Conservation (phyloP, 2,888 invertebrate genomes). For the Dryadula phaetusa region DNA sequence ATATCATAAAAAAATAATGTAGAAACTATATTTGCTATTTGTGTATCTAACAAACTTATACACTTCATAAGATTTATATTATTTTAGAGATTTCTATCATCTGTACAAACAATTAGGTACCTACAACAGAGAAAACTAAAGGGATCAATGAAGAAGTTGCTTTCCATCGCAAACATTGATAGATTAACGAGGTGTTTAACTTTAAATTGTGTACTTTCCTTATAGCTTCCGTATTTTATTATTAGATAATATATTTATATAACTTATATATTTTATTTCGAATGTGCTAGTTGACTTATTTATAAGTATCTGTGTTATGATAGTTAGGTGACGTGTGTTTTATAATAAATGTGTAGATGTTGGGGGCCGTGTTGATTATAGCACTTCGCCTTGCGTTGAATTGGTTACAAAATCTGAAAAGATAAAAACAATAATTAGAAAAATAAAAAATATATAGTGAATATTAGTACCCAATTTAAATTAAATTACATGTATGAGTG, state of each 20-base stretch:
- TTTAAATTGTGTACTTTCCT: constrained; percentile 10
- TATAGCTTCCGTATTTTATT: neutral
- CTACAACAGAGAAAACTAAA: constrained; percentile 4
- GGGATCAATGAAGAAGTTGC: constrained; percentile 6
- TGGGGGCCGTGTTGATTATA: neutral
- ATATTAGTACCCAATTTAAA: neutral
- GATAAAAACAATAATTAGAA: neutral
- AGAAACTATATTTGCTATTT: too few relatives aligned
- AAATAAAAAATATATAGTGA: neutral
- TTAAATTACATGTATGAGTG: too few relatives aligned
- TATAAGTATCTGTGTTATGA: neutral
- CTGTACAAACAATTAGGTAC: constrained; percentile 4
- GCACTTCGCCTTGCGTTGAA: constrained; percentile 16
- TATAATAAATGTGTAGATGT: too few relatives aligned
- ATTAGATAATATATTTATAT: too few relatives aligned
- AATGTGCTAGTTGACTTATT: neutral
- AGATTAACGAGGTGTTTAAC: constrained; percentile 13
- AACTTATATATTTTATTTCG: too few relatives aligned
- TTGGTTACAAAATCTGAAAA: neutral
- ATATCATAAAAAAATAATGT: neutral
- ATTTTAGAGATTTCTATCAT: constrained; percentile 6
- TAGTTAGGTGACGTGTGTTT: neutral
- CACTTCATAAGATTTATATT: neutral
- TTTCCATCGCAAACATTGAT: constrained; percentile 20
- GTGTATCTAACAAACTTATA: neutral